phyloP scores from a whole-genome alignment of 1,140 invertebrate genomes.

The Leptestheria dahalacensis region DNA sequence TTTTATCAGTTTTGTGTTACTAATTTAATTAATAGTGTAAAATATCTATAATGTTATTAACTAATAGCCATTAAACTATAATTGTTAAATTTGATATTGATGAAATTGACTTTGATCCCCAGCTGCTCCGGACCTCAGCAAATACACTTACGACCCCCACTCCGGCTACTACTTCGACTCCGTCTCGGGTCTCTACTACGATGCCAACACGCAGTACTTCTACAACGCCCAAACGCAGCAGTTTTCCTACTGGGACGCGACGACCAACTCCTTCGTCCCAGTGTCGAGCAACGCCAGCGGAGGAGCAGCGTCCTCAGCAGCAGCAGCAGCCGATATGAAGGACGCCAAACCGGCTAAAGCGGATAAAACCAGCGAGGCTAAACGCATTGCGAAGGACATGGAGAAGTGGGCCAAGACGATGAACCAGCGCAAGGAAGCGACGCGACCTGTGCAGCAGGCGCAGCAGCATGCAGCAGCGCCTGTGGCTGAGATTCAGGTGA shows the following conservation, averaged over 20 bases:
- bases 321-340: slow-evolving; percentile 19
- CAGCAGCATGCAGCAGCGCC: background rate
- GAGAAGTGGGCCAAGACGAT: slow-evolving; percentile 92
- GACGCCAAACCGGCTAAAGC: slow-evolving; percentile 33
- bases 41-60: no score
- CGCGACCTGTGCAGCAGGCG: slow-evolving; percentile 34
- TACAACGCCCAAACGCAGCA: slow-evolving; percentile 77
- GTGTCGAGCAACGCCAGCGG: slow-evolving; percentile 30
- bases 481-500: no score
- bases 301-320: slow-evolving; percentile 11
- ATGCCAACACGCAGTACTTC: slow-evolving; percentile 84
- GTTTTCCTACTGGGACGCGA: slow-evolving; percentile 89
- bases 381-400: slow-evolving; percentile 46
- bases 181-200: slow-evolving; percentile 83
- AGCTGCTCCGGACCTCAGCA: slow-evolving; percentile 74
- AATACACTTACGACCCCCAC: slow-evolving; percentile 84
- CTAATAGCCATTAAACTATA: no score
- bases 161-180: slow-evolving; percentile 96
- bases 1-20: no score
- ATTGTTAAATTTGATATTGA: no score
- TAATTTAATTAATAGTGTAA: no score
- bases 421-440: slow-evolving; percentile 89
- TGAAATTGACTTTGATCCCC: slow-evolving; percentile 16
- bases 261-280: slow-evolving; percentile 60
- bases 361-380: slow-evolving; percentile 43